Evolutionary conservation across 2,888 invertebrate species (phyloP), one percentile per base, ranked within the genome.

Genomic region (Nebria brevicollis): DNA sequence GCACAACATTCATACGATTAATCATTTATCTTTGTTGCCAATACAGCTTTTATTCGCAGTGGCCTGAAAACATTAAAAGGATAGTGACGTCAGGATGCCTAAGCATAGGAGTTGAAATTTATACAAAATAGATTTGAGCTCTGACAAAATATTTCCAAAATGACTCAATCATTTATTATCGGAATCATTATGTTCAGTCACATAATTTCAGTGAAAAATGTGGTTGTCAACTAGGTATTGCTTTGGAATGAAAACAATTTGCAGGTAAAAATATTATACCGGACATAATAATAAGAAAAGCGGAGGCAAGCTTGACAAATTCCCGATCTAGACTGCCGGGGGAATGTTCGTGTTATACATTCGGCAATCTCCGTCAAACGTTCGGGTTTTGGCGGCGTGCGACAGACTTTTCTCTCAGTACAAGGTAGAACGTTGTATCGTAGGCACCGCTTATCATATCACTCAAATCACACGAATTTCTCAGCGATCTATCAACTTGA

Each of bases 221-320:
- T 66, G n/a, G 7, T 8, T 66, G 25, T 25, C 66, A 10, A 66
- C 66, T 10, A 66, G 20, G 66, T 66, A 66, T 66, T 79, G 75
- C 75, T 75, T 68, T 68, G 79, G 79, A 66, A 79, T 75, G 66
- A 66, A 66, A 79, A 70, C 73, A 64, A 80, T 80, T 72, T 65
- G 75, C 75, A 80, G 80, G 80, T 80, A 80, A 80, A 80, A 80
- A 75, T 80, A 80, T 80, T 72, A 75, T 43, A 80, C 80, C 75
- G 74, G 79, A 79, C 79, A 79, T 79, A 54, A 20, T 54, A 54
- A 54, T 54, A 75, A 75, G 79, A 79, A 79, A 70, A 79, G 73
- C 75, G 6, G 70, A 70, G 70, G 66, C 80, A 65, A 26, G 74
- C 75, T 66, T 80, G 80, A 80, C 75, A 80, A 75, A 80, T 80